phyloP scores from a whole-genome alignment of 2,888 invertebrate genomes.

The Monochamus alternatus region DNA sequence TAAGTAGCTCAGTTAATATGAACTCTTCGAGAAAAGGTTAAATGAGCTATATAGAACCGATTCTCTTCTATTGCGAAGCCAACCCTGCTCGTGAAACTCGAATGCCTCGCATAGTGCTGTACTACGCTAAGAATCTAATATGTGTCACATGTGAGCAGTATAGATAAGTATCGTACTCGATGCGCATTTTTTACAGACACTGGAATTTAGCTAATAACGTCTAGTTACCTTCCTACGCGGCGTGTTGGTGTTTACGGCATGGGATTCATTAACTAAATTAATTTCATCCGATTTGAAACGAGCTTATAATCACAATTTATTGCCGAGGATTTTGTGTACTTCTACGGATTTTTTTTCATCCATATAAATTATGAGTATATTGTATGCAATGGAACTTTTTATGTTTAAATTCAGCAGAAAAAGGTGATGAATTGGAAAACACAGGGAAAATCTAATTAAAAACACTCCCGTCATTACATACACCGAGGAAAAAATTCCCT shows the following conservation, averaged over 20 bases:
- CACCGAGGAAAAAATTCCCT: no score
- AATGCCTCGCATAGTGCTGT: constrained; percentile 9
- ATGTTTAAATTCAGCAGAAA: neutral
- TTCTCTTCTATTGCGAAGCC: constrained; percentile 1
- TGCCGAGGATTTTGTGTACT: neutral
- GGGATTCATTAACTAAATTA: constrained; percentile 32
- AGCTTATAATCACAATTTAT: constrained; percentile 26
- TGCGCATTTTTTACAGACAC: constrained; percentile 49
- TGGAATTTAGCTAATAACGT: constrained; percentile 53
- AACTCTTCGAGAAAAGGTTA: no score
- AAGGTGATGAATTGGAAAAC: constrained; percentile 1
- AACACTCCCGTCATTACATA: no score
- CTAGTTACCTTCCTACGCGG: constrained; percentile 47
- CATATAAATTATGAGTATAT: neutral
- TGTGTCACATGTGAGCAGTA: constrained; percentile 44
- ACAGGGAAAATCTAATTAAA: neutral
- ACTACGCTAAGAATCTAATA: constrained; percentile 46
- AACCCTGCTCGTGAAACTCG: neutral
- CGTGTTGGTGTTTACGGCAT: constrained; percentile 16
- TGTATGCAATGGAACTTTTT: neutral
- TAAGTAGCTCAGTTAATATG: no score
- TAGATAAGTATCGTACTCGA: constrained; percentile 41
- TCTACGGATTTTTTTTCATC: neutral
- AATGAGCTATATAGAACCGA: neutral
- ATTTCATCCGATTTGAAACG: constrained; percentile 29